Evolutionary conservation across 2,797 vertebrate genomes (phyloP).

Genomic region (Tokudaia tokunoshimensis): DNA sequence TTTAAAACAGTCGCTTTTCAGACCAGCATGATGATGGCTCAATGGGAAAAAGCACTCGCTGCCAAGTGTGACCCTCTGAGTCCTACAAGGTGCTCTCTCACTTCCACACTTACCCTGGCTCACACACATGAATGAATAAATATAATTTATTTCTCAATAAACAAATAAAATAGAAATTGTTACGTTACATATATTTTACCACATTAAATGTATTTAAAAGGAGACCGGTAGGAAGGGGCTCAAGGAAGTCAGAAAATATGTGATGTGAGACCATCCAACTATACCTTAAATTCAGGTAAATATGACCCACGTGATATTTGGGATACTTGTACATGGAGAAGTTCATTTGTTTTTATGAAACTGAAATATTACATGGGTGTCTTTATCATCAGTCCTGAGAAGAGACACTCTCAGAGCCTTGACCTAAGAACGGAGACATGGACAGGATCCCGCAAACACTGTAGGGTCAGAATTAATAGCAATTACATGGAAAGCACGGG

Average conservation of each 20-base stretch:
- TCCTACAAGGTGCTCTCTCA: background rate
- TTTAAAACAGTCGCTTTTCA: background rate
- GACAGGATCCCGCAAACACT: background rate
- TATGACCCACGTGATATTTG: background rate
- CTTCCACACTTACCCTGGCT: background rate
- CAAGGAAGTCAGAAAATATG: background rate
- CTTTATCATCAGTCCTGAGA: background rate
- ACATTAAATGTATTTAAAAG: background rate
- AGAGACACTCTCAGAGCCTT: background rate
- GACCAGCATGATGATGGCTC: background rate
- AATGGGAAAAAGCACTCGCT: background rate
- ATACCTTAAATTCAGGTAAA: slow-evolving; percentile 43
- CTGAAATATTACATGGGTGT: background rate
- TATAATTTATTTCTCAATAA: background rate
- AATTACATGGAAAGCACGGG: background rate
- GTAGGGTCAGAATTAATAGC: background rate
- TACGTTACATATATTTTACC: background rate
- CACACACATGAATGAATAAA: background rate
- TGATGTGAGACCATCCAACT: background rate
- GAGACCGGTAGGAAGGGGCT: background rate
- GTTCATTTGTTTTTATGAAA: background rate
- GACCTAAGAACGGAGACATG: background rate
- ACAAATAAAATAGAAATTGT: background rate
- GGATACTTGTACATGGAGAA: background rate
- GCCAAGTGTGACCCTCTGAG: background rate